Evolutionary conservation across 2,797 vertebrate species (phyloP).

Genomic region (Cephalopachus bancanus): DNA sequence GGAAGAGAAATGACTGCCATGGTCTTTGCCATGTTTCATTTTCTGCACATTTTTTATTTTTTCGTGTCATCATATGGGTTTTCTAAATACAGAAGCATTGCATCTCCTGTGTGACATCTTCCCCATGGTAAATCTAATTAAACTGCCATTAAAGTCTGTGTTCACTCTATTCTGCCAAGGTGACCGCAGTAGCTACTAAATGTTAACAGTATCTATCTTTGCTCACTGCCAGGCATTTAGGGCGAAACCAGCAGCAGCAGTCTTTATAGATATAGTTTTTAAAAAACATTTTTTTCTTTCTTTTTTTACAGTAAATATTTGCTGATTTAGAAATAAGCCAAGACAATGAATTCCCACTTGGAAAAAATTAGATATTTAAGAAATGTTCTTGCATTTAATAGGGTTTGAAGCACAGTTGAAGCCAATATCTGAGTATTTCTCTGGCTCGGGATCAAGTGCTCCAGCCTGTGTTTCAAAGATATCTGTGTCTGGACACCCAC

Average conservation of each 20-base stretch:
- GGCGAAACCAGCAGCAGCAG: slow-evolving; percentile 33
- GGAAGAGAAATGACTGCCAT: not conserved
- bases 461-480: not conserved
- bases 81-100: slow-evolving; percentile 76
- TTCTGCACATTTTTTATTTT: slow-evolving; percentile 74
- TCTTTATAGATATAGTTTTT: slow-evolving; percentile 77
- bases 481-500: not conserved
- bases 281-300: slow-evolving; percentile 74
- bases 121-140: slow-evolving; percentile 88
- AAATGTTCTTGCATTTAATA: not conserved
- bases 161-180: slow-evolving; percentile 81
- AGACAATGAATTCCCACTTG: not conserved
- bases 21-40: slow-evolving; percentile 20
- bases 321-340: slow-evolving; percentile 16
- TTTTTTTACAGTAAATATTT: not conserved
- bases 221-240: slow-evolving; percentile 64
- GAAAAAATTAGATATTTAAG: not conserved
- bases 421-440: slow-evolving; percentile 50
- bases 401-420: slow-evolving; percentile 49
- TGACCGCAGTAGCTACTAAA: slow-evolving; percentile 83
- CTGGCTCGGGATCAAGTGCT: not conserved
- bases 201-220: slow-evolving; percentile 68
- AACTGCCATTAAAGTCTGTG: slow-evolving; percentile 83
- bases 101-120: slow-evolving; percentile 67
- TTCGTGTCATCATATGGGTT: slow-evolving; percentile 56